phyloP scores from a whole-genome alignment of 2,888 invertebrate species.

The Diaprepes abbreviatus region DNA sequence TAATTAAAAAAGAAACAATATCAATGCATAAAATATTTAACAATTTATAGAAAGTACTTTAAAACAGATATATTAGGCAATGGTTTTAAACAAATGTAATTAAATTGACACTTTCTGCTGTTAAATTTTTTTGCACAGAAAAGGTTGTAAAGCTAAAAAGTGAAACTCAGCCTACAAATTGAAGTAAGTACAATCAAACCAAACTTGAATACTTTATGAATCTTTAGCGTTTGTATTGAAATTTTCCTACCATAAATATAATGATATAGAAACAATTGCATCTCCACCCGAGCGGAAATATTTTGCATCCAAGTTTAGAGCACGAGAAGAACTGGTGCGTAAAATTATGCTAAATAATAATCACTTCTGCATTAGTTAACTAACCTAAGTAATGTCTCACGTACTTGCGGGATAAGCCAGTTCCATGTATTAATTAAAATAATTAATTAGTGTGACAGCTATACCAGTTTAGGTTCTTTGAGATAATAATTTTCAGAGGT shows the following conservation, averaged over 20 bases:
- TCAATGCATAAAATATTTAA: no score
- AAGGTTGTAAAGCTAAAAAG: no score
- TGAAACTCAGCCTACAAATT: no score
- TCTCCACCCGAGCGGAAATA: slow-evolving; percentile 57
- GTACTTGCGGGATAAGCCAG: slow-evolving; percentile 19
- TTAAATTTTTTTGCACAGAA: background rate
- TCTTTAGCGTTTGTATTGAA: background rate
- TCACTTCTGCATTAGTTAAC: slow-evolving; percentile 40
- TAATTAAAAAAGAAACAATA: no score
- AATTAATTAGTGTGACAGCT: slow-evolving; percentile 15
- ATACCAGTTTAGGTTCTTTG: background rate
- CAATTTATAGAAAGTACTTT: no score
- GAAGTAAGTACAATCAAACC: no score
- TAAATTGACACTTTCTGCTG: background rate
- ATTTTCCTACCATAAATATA: slow-evolving; percentile 41
- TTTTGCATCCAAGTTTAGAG: slow-evolving; percentile 26
- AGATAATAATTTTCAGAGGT: no score
- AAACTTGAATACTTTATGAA: no score
- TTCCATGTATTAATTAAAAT: slow-evolving; percentile 30
- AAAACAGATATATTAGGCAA: no score
- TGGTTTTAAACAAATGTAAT: no score
- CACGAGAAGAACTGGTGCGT: slow-evolving; percentile 51
- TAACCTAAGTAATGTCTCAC: slow-evolving; percentile 43
- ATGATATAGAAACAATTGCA: slow-evolving; percentile 54
- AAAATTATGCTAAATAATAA: slow-evolving; percentile 51